These are phyloP conservation scores for Glossophaga mutica DNA, from an alignment of 2,797 vertebrate species.

Conservation along the genomic window DNA sequence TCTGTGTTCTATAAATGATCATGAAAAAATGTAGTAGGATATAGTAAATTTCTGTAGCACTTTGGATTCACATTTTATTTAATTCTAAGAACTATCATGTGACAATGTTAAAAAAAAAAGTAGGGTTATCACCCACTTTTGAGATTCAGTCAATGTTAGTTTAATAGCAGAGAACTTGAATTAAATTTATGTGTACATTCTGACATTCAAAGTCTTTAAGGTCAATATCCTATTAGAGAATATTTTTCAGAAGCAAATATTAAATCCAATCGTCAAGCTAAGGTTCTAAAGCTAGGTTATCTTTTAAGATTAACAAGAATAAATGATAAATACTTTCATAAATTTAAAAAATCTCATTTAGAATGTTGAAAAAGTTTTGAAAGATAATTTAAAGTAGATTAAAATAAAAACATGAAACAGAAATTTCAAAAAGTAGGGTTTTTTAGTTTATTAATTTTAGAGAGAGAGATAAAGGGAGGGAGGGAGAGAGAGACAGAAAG, in stretches of 20 bases:
- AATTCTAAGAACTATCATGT: conserved; percentile 42
- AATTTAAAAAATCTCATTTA: conserved; percentile 16
- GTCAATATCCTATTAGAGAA: conserved; percentile 73
- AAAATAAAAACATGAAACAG: conserved; percentile 23
- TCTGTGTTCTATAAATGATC: conserved; percentile 12
- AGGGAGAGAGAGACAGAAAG: too few species aligned
- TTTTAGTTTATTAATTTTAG: not conserved
- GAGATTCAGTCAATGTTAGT: conserved; percentile 45
- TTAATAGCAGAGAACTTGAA: conserved; percentile 55
- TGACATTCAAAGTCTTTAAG: conserved; percentile 77
- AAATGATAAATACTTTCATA: conserved; percentile 46
- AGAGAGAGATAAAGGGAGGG: not conserved
- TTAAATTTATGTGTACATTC: conserved; percentile 71
- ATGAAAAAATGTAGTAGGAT: conserved; percentile 5
- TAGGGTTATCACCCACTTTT: conserved; percentile 23
- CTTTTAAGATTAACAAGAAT: conserved; percentile 72
- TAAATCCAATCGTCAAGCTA: conserved; percentile 69
- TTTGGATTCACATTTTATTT: conserved; percentile 8
- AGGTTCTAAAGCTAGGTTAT: conserved; percentile 67
- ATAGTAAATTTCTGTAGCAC: not conserved
- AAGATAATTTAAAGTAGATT: conserved; percentile 54
- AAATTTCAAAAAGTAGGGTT: conserved; percentile 3
- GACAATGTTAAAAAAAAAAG: conserved; percentile 33
- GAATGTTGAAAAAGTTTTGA: conserved; percentile 32
- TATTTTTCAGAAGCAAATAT: conserved; percentile 74